Conservation (phyloP, 2,797 vertebrate species). For the Prunella strophiata region DNA sequence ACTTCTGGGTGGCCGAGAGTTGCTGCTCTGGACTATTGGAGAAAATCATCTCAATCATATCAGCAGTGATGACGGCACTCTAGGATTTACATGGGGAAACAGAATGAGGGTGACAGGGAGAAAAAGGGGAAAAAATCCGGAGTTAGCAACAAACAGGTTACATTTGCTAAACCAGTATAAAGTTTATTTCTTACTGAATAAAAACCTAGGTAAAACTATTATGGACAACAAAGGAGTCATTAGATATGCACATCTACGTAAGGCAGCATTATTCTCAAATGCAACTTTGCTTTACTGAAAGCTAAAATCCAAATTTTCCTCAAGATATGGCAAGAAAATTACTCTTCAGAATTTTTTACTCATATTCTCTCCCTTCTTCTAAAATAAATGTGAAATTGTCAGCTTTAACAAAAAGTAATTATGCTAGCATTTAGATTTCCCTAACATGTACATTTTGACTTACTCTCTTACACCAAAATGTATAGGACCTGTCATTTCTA, state of each 20-base stretch:
- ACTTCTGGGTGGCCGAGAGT: slow-evolving; percentile 95
- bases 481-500: background rate
- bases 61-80: slow-evolving; percentile 92
- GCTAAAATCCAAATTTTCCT: background rate
- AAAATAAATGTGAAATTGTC: background rate
- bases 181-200: background rate
- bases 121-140: background rate
- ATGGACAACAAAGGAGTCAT: background rate
- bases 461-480: background rate
- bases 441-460: background rate
- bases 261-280: background rate
- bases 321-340: background rate
- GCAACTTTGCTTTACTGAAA: background rate
- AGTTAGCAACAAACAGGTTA: background rate
- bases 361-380: background rate
- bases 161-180: background rate
- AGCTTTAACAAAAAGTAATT: background rate
- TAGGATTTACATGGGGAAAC: slow-evolving; percentile 48
- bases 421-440: background rate
- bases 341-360: background rate
- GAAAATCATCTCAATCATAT: slow-evolving; percentile 99
- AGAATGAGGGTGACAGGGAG: background rate
- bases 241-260: background rate
- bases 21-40: slow-evolving; percentile 94
- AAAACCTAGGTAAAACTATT: background rate